Evolutionary conservation across 2,888 invertebrate genomes (phyloP), one percentile per base, ranked within the genome.

Genomic region (Pogonocherus hispidulus): DNA sequence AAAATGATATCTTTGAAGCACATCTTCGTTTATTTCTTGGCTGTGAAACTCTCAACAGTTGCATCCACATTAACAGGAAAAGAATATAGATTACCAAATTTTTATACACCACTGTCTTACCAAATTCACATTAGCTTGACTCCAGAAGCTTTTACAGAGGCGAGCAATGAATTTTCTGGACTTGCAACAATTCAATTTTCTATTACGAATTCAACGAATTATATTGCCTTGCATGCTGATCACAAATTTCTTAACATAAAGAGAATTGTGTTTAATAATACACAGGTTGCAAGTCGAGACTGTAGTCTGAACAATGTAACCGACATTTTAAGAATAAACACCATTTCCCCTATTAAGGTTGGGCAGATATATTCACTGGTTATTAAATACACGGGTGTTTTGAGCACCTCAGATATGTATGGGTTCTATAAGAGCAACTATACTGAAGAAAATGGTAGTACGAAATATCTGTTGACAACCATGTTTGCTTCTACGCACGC

Each of bases 21-120:
- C 41, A 41, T 41, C 41, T 41, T 41, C 3, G 14, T 16, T 14
- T 41, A 14, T 5, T n/a, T 41, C 14, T 2, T 14, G 5, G 41
- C 14, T n/a, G 11, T 41, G 5, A 41, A n/a, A 9, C n/a, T 14
- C 11, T 2, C 9, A 14, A 16, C 3, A 41, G 41, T 41, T n/a
- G 0, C 41, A n/a, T 4, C 11, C 22, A 23, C 57, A 16, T 78
- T 85, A 62, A 79, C 84, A 0, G 22, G 27, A n/a, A 32, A 49
- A 19, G 49, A 49, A 4, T 62, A 62, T 35, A 49, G 49, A 22
- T 49, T 62, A 20, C 62, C 62, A 8, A 14, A 18, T n/a, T 19
- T 23, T 1, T 62, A 62, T 11, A 6, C 3, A 6, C 62, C 62
- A 3, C 3, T 18, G 14, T 20, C 49, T 35, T 62, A 62, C 35